A percentile compares a stretch with the other conserved stretches of the same genome.
These are phyloP conservation scores for Gulo gulo DNA, from an alignment of 2,113 vertebrate species.

Conservation along the genomic window DNA sequence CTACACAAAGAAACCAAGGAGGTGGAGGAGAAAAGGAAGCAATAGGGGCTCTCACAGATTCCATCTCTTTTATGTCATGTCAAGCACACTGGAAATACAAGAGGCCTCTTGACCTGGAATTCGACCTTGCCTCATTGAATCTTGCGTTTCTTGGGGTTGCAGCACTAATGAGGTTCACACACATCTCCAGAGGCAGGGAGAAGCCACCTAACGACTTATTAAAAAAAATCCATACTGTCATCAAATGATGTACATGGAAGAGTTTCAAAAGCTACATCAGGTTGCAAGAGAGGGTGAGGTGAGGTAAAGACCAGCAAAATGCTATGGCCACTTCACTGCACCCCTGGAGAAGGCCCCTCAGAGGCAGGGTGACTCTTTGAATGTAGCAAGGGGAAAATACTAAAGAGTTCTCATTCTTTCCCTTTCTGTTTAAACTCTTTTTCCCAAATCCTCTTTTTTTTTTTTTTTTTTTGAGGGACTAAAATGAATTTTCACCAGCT, in stretches of 20 bases:
- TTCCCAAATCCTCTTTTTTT: not conserved
- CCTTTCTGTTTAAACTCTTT: not conserved
- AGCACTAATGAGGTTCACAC: not conserved
- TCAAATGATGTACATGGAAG: not conserved
- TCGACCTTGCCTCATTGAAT: not conserved
- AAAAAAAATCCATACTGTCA: not conserved
- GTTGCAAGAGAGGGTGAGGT: not conserved
- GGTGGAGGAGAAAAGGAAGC: not conserved
- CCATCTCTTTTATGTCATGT: not conserved
- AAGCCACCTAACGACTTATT: not conserved
- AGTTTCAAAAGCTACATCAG: not conserved
- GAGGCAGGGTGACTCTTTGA: not conserved
- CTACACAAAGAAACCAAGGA: not conserved
- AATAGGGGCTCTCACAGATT: not conserved
- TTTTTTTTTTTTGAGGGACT: not conserved
- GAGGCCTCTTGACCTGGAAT: not conserved
- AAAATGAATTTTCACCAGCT: not conserved
- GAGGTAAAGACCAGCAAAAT: too few relatives aligned
- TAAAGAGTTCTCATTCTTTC: not conserved
- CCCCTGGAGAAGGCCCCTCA: fast-evolving
- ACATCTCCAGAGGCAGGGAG: not conserved
- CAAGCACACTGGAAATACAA: not conserved
- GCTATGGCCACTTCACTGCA: not conserved
- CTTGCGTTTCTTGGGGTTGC: not conserved
- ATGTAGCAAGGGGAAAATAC: not conserved